Conservation (phyloP, 1,140 invertebrate genomes). For the Caenorhabditis briggsae region DNA sequence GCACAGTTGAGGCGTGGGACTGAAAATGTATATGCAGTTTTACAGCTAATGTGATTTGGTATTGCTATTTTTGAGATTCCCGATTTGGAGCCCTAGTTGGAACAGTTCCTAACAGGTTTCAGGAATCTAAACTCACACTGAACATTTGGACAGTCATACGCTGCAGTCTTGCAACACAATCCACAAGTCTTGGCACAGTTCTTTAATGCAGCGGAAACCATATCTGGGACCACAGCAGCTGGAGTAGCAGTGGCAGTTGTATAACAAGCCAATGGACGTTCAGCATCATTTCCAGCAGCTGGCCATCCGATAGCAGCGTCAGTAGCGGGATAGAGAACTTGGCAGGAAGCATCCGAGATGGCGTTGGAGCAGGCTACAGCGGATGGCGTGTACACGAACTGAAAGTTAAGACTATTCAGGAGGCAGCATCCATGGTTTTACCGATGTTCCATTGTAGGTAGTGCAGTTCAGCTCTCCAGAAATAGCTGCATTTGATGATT, state of each 20-base stretch:
- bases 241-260: not conserved
- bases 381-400: not conserved
- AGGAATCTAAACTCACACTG: not conserved
- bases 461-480: conserved; percentile 16
- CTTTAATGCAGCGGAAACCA: not conserved
- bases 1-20: conserved; percentile 55
- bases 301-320: conserved; percentile 9
- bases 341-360: not conserved
- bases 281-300: conserved; percentile 3
- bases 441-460: conserved; percentile 3
- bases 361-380: not conserved
- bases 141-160: conserved; percentile 26
- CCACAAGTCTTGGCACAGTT: conserved; percentile 26
- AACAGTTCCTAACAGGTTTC: no score
- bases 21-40: not conserved
- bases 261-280: not conserved
- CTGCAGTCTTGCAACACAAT: conserved; percentile 37
- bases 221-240: conserved; percentile 12
- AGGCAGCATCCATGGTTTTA: not conserved
- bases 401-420: not conserved
- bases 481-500: not conserved
- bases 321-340: not conserved
- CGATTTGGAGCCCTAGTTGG: no score
- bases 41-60: not conserved
- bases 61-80: no score